Percentiles rank a stretch among this genome's conserved stretches.
phyloP scores from a whole-genome alignment of 2,113 vertebrate species.

The Pandion haliaetus region DNA sequence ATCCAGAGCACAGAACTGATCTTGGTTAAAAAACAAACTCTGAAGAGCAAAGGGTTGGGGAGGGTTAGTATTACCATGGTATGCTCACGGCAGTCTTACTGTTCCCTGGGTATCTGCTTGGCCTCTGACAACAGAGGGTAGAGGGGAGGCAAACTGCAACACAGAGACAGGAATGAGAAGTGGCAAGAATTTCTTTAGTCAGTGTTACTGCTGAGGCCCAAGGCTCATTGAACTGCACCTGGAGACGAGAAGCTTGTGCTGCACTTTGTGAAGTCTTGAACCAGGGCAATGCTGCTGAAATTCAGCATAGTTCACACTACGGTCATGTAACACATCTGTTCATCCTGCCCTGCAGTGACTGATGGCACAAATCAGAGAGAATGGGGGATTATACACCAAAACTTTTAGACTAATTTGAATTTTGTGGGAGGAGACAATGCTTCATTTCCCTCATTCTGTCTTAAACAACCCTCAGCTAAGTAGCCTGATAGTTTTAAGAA shows the following conservation, averaged over 20 bases:
- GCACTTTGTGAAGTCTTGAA: background rate
- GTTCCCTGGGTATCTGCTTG: background rate
- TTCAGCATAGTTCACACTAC: background rate
- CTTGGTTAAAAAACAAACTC: background rate
- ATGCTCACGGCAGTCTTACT: background rate
- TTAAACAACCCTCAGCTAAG: background rate
- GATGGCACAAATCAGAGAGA: background rate
- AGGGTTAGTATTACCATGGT: background rate
- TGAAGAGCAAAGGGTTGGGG: background rate
- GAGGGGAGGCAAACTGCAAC: background rate
- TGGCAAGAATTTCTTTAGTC: background rate
- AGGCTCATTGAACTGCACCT: background rate
- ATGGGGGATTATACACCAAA: background rate
- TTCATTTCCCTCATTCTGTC: background rate
- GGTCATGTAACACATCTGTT: background rate
- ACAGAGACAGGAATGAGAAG: background rate
- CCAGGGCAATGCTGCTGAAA: background rate
- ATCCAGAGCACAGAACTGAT: background rate
- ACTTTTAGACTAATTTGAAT: background rate
- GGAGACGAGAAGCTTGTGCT: background rate
- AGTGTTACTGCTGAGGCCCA: rapidly evolving
- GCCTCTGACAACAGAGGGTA: background rate
- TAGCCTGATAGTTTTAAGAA: background rate
- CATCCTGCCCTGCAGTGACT: background rate
- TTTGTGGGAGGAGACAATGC: background rate